A percentile compares a stretch with the other conserved stretches of the same genome.
Evolutionary conservation across 2,797 vertebrate genomes (phyloP).

Genomic region (Diplodus puntazzo): DNA sequence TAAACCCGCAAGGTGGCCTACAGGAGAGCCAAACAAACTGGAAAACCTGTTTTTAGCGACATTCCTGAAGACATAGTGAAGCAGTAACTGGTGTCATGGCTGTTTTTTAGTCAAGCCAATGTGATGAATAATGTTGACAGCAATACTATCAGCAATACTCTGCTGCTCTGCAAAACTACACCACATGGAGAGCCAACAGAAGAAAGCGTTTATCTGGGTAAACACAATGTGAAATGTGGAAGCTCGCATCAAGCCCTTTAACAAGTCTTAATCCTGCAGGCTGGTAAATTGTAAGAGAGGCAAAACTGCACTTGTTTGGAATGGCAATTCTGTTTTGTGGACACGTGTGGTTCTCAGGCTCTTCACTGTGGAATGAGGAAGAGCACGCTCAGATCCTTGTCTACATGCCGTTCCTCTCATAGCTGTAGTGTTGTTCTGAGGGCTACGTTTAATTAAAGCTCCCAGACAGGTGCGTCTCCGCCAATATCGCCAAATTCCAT

Average conservation of each 20-base stretch:
- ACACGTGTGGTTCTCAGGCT: no score
- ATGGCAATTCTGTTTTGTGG: neutral
- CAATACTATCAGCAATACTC: neutral
- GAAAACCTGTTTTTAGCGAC: neutral
- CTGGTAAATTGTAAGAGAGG: neutral
- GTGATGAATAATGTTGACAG: neutral
- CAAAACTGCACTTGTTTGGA: neutral
- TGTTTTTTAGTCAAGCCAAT: neutral
- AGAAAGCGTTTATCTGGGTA: no score
- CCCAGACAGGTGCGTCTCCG: no score
- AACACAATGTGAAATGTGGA: neutral
- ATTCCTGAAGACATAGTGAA: neutral
- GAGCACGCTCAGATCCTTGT: no score
- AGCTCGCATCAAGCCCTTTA: neutral
- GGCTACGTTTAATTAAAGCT: no score
- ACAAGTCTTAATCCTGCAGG: no score
- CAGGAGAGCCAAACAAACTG: neutral
- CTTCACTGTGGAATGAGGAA: no score
- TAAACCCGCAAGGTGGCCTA: neutral
- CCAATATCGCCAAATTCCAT: neutral
- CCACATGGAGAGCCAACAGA: no score
- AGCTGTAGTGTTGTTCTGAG: no score
- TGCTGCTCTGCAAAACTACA: neutral
- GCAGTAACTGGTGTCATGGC: neutral
- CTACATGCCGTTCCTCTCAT: no score